phyloP scores from a whole-genome alignment of 2,888 invertebrate species.

The Zootermopsis nevadensis region DNA sequence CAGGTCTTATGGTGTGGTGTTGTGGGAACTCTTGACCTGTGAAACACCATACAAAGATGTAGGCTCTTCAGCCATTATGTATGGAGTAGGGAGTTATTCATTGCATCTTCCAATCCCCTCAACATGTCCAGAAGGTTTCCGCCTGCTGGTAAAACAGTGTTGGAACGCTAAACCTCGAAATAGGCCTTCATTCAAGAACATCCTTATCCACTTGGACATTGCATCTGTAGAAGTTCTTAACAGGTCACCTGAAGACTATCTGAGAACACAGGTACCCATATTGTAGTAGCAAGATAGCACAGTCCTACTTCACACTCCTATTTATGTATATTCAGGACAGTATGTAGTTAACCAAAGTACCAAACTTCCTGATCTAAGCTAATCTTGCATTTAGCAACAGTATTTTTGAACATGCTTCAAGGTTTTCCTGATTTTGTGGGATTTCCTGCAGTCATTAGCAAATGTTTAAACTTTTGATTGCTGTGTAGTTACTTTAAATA shows the following conservation, averaged over 20 bases:
- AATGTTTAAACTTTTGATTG: no score
- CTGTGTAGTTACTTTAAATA: no score
- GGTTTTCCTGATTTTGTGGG: no score
- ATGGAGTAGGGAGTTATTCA: slow-evolving; percentile 96
- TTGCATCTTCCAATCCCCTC: slow-evolving; percentile 91
- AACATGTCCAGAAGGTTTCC: slow-evolving; percentile 89
- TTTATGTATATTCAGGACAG: no score
- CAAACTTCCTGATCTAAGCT: no score
- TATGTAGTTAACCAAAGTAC: no score
- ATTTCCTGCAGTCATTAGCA: no score
- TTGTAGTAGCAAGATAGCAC: no score
- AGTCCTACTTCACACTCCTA: no score
- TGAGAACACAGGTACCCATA: slow-evolving; percentile 75
- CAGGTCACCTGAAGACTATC: slow-evolving; percentile 78
- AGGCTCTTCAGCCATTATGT: slow-evolving; percentile 97
- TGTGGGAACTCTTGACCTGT: slow-evolving; percentile 97
- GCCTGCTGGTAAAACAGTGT: slow-evolving; percentile 89
- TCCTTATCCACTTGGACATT: slow-evolving; percentile 91
- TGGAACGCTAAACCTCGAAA: slow-evolving; percentile 92
- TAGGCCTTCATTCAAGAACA: slow-evolving; percentile 90
- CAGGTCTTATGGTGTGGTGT: slow-evolving; percentile 92
- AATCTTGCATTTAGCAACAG: no score
- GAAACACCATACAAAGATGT: slow-evolving; percentile 94
- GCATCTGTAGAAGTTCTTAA: slow-evolving; percentile 83
- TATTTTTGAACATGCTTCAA: no score